Conservation (phyloP, 2,888 invertebrate species). For the Luperina nickerlii region DNA sequence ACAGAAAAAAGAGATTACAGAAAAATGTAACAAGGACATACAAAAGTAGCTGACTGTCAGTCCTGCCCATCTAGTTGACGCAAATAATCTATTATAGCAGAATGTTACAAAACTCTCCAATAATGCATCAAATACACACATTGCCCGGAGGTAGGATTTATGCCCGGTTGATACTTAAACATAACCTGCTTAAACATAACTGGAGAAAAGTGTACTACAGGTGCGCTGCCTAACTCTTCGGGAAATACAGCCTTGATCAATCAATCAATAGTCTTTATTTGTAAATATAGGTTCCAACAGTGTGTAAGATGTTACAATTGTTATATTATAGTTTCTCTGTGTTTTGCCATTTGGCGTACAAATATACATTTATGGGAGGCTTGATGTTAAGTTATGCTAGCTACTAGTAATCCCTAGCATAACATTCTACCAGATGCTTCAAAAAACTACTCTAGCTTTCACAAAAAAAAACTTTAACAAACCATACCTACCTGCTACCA, state of each 20-base stretch:
- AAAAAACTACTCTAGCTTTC: neutral
- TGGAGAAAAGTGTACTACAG: neutral
- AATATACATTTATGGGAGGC: too few relatives aligned
- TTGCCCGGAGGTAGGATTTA: neutral
- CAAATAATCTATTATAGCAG: neutral
- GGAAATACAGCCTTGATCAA: neutral
- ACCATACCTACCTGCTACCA: conserved; percentile 37
- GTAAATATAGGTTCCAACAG: too few relatives aligned
- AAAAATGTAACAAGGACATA: neutral
- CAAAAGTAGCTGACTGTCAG: neutral
- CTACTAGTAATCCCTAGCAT: neutral
- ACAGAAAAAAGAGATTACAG: neutral
- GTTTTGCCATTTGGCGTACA: too few relatives aligned
- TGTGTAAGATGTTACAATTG: too few relatives aligned
- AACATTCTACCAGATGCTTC: neutral
- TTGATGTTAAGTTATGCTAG: neutral
- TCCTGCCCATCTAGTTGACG: neutral
- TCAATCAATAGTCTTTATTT: too few relatives aligned
- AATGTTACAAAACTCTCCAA: neutral
- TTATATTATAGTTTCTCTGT: too few relatives aligned
- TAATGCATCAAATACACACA: neutral
- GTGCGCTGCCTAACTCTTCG: neutral
- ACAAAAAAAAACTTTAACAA: conserved; percentile 2
- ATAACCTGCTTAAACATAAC: neutral
- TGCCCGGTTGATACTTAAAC: neutral